phyloP scores from a whole-genome alignment of 2,797 vertebrate species.

The Melanotaenia nigrans region DNA sequence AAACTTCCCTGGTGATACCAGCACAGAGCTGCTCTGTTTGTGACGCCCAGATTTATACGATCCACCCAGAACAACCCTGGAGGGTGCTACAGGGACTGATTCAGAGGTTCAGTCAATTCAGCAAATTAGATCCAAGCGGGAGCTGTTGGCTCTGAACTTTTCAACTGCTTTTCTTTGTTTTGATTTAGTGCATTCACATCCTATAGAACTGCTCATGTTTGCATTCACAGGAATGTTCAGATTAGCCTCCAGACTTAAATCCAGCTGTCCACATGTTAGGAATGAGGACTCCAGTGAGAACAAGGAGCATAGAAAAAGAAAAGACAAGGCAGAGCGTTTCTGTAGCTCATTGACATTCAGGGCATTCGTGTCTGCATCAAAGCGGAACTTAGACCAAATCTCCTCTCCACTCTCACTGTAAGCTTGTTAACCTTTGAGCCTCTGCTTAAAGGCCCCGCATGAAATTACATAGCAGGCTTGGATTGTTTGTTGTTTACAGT shows the following conservation, averaged over 20 bases:
- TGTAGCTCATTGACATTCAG: conserved; percentile 56
- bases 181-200: conserved; percentile 19
- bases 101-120: conserved; percentile 69
- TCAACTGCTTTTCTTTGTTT: conserved; percentile 46
- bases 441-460: conserved; percentile 25
- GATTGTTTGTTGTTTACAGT: conserved; percentile 27
- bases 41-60: conserved; percentile 50
- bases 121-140: conserved; percentile 65
- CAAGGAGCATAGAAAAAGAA: background rate
- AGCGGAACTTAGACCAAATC: conserved; percentile 50
- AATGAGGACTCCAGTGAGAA: conserved; percentile 23
- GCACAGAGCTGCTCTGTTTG: conserved; percentile 53
- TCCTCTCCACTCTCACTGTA: conserved; percentile 36
- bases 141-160: conserved; percentile 58
- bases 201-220: conserved; percentile 31
- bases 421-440: conserved; percentile 60
- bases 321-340: conserved; percentile 26
- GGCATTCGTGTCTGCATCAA: conserved; percentile 49
- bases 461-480: conserved; percentile 15
- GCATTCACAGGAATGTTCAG: conserved; percentile 25
- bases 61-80: conserved; percentile 56
- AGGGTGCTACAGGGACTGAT: conserved; percentile 50
- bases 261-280: conserved; percentile 26
- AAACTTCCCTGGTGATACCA: conserved; percentile 30
- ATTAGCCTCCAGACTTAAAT: conserved; percentile 20